A percentile compares a stretch with the other conserved stretches of the same genome.
These are phyloP conservation scores for Zaprionus tsacasi DNA, from an alignment of 1,140 invertebrate species.

Conservation along the genomic window DNA sequence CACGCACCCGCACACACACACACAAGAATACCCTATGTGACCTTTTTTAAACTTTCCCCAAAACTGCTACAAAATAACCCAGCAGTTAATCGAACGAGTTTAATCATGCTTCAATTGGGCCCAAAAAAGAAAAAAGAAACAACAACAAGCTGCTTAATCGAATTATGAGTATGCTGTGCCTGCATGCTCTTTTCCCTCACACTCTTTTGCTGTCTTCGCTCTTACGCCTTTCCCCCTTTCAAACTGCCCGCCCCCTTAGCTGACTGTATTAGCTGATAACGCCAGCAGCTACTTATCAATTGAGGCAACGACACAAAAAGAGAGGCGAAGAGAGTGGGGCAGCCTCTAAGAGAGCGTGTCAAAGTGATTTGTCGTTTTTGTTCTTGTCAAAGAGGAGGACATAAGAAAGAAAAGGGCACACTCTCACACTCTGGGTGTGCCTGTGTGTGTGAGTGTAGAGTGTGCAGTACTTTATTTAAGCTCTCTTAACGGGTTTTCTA, in stretches of 20 bases:
- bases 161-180: background rate
- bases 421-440: background rate
- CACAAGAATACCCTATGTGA: background rate
- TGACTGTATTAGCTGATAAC: slow-evolving; percentile 32
- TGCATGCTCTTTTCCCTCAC: background rate
- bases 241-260: background rate
- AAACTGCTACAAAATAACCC: background rate
- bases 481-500: slow-evolving; percentile 34
- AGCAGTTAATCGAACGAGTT: slow-evolving; percentile 30
- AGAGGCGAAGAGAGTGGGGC: slow-evolving; percentile 9
- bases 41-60: too few relatives aligned
- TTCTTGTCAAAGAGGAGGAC: slow-evolving; percentile 31
- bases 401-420: slow-evolving; percentile 30
- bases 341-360: slow-evolving; percentile 5
- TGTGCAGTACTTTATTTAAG: slow-evolving; percentile 4
- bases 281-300: slow-evolving; percentile 40
- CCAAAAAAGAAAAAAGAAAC: slow-evolving; percentile 2
- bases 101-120: slow-evolving; percentile 36
- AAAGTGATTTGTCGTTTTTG: slow-evolving; percentile 32
- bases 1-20: too few relatives aligned
- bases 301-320: background rate
- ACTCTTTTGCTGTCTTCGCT: slow-evolving; percentile 16
- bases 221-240: background rate
- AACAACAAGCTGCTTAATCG: slow-evolving; percentile 19
- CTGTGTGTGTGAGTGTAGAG: slow-evolving; percentile 8